Evolutionary conservation across 2,797 vertebrate genomes (phyloP).

Genomic region (Coregonus ussuriensis): DNA sequence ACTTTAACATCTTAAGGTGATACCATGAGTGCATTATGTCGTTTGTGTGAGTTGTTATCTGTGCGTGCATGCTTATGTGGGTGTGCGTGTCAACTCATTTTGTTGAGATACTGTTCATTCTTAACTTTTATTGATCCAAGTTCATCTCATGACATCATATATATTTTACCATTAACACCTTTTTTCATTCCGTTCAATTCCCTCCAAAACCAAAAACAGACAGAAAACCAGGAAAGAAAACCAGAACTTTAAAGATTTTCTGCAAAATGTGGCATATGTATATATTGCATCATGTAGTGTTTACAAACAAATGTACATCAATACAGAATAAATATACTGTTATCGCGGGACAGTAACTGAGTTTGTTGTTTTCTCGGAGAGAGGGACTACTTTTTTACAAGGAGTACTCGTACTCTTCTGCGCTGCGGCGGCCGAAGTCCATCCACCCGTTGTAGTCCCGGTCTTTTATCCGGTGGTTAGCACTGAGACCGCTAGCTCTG

Average conservation of each 20-base stretch:
- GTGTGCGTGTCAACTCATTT: neutral
- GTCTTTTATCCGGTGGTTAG: conserved; percentile 90
- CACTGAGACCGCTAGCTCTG: conserved; percentile 74
- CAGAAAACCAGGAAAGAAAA: conserved; percentile 47
- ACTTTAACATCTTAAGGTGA: too few species aligned
- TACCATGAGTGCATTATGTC: too few species aligned
- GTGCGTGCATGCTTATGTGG: too few species aligned
- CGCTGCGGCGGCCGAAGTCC: conserved; percentile 95
- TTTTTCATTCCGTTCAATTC: neutral
- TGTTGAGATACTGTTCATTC: neutral
- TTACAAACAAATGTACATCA: conserved; percentile 87
- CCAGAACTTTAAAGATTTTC: conserved; percentile 60
- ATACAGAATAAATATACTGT: conserved; percentile 81
- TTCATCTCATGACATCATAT: conserved; percentile 37
- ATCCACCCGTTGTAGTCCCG: conserved; percentile 98
- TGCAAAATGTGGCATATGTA: conserved; percentile 80
- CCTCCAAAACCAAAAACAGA: conserved; percentile 21
- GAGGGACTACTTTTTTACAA: conserved; percentile 70
- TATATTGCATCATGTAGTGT: conserved; percentile 80
- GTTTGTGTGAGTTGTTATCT: too few species aligned
- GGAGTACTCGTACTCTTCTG: conserved; percentile 92
- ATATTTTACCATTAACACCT: conserved; percentile 21
- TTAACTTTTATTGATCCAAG: conserved; percentile 63
- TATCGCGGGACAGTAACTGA: conserved; percentile 73
- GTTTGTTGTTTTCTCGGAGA: conserved; percentile 50